A percentile compares a stretch with the other conserved stretches of the same genome.
Conservation (phyloP, 2,888 invertebrate species). For the Drosophila subquinaria region DNA sequence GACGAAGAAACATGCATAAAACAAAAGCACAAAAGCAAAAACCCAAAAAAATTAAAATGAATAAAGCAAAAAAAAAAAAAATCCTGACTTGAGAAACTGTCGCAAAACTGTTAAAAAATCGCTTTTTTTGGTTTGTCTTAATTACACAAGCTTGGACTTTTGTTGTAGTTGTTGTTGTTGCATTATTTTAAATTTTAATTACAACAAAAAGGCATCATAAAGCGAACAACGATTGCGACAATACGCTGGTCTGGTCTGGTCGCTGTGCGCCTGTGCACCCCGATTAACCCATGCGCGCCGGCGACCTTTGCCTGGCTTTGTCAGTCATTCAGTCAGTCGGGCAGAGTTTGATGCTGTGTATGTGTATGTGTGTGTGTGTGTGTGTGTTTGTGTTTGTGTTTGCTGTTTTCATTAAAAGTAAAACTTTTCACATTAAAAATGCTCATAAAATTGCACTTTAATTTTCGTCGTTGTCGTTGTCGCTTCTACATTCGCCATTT, state of each 20-base stretch:
- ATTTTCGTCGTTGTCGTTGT: conserved; percentile 51
- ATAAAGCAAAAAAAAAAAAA: conserved; percentile 9
- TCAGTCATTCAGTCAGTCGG: conserved; percentile 36
- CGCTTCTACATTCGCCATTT: conserved; percentile 48
- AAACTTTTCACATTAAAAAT: conserved; percentile 79
- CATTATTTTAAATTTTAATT: conserved; percentile 71
- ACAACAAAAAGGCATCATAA: conserved; percentile 56
- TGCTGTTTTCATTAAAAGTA: conserved; percentile 71
- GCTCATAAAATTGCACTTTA: conserved; percentile 79
- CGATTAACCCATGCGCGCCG: conserved; percentile 73
- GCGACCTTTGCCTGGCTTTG: conserved; percentile 53
- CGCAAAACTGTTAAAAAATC: conserved; percentile 46
- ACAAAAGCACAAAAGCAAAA: conserved; percentile 20
- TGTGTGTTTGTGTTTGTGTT: conserved; percentile 6
- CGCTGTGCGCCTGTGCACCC: conserved; percentile 71
- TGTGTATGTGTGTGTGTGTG: conserved; percentile 12
- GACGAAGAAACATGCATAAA: conserved; percentile 35
- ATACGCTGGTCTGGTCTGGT: conserved; percentile 14
- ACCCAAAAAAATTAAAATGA: conserved; percentile 2
- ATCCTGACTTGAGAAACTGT: conserved; percentile 53
- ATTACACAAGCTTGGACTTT: conserved; percentile 58
- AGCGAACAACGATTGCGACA: conserved; percentile 35
- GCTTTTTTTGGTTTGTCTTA: conserved; percentile 53
- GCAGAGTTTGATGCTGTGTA: conserved; percentile 47
- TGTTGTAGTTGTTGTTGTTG: conserved; percentile 31